phyloP scores from a whole-genome alignment of 2,113 vertebrate genomes.

The Scortum barcoo region DNA sequence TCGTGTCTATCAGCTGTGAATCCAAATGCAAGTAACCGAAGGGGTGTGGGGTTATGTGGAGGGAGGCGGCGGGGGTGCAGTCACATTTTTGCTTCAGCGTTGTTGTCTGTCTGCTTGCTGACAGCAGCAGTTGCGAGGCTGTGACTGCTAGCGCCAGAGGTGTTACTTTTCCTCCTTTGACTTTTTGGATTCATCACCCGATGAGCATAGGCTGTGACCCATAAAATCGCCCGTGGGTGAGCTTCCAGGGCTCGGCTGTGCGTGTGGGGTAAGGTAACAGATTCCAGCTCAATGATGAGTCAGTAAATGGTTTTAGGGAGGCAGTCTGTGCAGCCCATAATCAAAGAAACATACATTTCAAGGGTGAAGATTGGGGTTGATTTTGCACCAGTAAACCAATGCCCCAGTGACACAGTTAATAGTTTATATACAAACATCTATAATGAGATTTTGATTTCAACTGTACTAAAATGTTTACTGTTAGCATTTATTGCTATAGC shows the following conservation, averaged over 20 bases:
- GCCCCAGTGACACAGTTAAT: constrained; percentile 22
- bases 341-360: constrained; percentile 60
- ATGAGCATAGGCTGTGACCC: constrained; percentile 85
- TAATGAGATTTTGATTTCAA: background rate
- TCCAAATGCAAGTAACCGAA: constrained; percentile 66
- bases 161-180: constrained; percentile 83
- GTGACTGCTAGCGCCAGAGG: constrained; percentile 77
- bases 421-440: constrained; percentile 9
- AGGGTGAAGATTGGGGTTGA: constrained; percentile 45
- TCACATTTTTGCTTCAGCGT: constrained; percentile 66
- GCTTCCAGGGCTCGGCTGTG: constrained; percentile 73
- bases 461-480: background rate
- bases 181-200: constrained; percentile 82
- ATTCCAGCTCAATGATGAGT: constrained; percentile 82
- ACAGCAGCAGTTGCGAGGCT: constrained; percentile 64
- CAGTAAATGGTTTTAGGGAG: constrained; percentile 74
- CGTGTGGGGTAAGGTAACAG: constrained; percentile 75
- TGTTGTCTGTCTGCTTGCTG: constrained; percentile 62
- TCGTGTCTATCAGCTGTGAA: constrained; percentile 80
- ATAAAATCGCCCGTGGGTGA: constrained; percentile 77
- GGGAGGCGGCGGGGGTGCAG: constrained; percentile 39
- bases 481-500: background rate
- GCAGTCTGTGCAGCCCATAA: constrained; percentile 24
- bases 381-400: constrained; percentile 41
- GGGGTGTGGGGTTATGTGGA: too few species aligned